A percentile compares a stretch with the other conserved stretches of the same genome.
These are phyloP conservation scores for Pygoscelis adeliae DNA, from an alignment of 2,113 vertebrate species.

Conservation along the genomic window DNA sequence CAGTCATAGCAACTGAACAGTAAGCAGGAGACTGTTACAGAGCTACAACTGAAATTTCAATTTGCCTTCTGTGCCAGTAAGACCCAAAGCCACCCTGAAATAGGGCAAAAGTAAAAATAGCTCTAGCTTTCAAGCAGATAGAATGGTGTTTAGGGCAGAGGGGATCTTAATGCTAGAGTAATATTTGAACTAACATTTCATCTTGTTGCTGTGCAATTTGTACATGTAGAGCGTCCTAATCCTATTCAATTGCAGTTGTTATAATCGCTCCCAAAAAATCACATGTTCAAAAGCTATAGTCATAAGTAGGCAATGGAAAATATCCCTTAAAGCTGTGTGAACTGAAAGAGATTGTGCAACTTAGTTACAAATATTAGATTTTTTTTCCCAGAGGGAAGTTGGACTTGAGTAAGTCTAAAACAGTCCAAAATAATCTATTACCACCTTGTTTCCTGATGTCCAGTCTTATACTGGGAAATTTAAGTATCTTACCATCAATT, in stretches of 20 bases:
- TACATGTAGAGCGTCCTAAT: not conserved
- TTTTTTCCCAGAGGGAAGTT: not conserved
- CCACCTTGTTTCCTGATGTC: not conserved
- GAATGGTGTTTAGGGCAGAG: not conserved
- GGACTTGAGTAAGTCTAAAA: not conserved
- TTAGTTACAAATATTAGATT: not conserved
- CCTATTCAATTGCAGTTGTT: not conserved
- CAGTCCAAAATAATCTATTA: not conserved
- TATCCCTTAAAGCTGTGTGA: not conserved
- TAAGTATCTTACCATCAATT: not conserved
- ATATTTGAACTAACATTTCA: not conserved
- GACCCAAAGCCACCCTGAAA: not conserved
- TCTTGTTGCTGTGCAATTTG: not conserved
- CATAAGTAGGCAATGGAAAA: not conserved
- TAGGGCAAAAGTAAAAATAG: not conserved
- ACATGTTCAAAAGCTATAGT: not conserved
- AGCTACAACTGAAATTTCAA: slow-evolving; percentile 39
- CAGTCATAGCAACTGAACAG: not conserved
- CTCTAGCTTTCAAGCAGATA: not conserved
- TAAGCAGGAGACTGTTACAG: not conserved
- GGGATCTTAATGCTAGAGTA: not conserved
- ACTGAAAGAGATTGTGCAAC: not conserved
- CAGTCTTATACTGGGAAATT: not conserved
- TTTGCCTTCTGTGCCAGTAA: not conserved
- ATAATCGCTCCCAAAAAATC: not conserved